Conservation (phyloP, 2,113 vertebrate genomes). For the Laticauda laticaudata region DNA sequence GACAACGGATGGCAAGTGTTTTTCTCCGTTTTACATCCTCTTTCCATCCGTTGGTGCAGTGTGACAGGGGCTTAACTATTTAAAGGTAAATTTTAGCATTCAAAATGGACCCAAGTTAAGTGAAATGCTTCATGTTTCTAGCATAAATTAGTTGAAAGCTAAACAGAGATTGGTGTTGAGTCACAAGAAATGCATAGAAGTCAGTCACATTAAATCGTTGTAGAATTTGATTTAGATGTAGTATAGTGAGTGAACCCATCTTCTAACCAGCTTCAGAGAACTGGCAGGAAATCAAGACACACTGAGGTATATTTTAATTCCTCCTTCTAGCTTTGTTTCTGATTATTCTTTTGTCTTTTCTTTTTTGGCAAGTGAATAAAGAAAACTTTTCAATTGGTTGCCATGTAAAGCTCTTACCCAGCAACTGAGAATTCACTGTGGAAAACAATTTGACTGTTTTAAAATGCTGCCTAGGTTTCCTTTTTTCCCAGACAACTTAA, state of each 20-base stretch:
- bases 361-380: neutral
- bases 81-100: neutral
- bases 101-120: neutral
- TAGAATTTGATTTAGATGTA: neutral
- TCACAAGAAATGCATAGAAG: neutral
- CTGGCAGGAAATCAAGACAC: neutral
- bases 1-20: too few relatives aligned
- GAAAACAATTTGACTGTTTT: neutral
- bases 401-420: neutral
- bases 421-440: neutral
- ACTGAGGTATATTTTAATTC: neutral
- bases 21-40: too few relatives aligned
- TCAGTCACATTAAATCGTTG: neutral
- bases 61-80: too few relatives aligned
- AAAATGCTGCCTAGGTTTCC: neutral
- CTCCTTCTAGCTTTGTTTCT: neutral
- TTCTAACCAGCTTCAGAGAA: neutral
- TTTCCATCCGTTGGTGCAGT: too few relatives aligned
- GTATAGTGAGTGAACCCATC: neutral
- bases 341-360: neutral
- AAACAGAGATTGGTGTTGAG: neutral
- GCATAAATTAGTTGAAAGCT: neutral
- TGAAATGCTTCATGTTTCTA: neutral
- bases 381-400: neutral
- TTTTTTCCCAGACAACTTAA: neutral